A percentile compares a stretch with the other conserved stretches of the same genome.
Conservation (phyloP, 2,888 invertebrate genomes). For the Drosophila nr. medialis region DNA sequence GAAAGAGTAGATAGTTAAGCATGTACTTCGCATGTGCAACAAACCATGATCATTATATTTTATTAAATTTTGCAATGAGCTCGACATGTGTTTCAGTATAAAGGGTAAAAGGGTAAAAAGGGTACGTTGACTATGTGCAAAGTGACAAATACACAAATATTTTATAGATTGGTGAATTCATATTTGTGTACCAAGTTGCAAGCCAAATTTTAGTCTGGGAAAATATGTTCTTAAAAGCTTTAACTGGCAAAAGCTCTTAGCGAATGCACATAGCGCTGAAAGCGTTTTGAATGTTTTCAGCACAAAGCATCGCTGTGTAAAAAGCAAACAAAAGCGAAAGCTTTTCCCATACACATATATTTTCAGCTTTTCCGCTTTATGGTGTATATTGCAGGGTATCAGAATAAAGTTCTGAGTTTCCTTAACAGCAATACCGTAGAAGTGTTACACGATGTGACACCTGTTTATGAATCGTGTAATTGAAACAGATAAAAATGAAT, state of each 20-base stretch:
- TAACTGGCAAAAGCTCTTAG: conserved; percentile 4
- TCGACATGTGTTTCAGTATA: too few relatives aligned
- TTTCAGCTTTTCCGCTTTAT: neutral
- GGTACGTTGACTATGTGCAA: neutral
- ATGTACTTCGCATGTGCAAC: neutral
- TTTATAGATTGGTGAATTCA: neutral
- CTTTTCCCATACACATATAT: neutral
- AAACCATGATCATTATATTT: neutral
- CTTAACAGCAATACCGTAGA: neutral
- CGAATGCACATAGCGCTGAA: neutral
- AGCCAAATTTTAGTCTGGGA: neutral
- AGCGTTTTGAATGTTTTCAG: neutral
- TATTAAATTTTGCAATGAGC: neutral
- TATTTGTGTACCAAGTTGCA: neutral
- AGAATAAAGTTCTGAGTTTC: neutral
- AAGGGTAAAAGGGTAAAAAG: neutral
- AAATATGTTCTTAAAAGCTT: conserved; percentile 11
- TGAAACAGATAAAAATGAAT: too few relatives aligned
- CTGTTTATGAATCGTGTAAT: neutral
- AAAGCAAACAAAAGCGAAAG: neutral
- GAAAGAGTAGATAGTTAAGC: neutral
- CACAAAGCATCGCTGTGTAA: too few relatives aligned
- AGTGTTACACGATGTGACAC: neutral
- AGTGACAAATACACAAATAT: neutral
- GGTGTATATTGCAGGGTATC: neutral